Percentiles rank a stretch among this genome's conserved stretches.
These are phyloP conservation scores for Rhagophthalmus giganteus DNA, from an alignment of 2,888 invertebrate species.

Conservation along the genomic window DNA sequence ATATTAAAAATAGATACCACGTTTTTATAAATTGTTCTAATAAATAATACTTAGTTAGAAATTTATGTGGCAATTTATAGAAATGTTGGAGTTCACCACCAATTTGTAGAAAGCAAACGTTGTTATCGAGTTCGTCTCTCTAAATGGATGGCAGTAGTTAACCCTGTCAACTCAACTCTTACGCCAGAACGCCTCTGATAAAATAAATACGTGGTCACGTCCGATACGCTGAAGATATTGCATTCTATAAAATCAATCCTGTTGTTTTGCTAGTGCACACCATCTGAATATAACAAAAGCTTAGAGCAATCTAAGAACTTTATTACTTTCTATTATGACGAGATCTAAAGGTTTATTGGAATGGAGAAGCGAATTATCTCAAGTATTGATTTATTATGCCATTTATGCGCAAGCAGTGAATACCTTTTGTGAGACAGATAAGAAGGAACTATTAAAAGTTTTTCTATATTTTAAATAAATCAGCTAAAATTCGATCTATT, in stretches of 20 bases:
- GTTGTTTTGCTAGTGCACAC: constrained; percentile 24
- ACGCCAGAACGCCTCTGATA: constrained; percentile 37
- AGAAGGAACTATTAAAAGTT: too few relatives aligned
- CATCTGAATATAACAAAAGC: constrained; percentile 28
- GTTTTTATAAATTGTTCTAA: too few relatives aligned
- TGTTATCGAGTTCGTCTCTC: constrained; percentile 42
- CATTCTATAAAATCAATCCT: constrained; percentile 32
- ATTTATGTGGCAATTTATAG: constrained; percentile 32
- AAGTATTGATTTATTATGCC: too few relatives aligned
- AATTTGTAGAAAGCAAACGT: constrained; percentile 45
- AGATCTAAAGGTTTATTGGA: constrained; percentile 13
- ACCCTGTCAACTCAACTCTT: constrained; percentile 47
- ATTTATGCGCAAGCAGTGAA: constrained; percentile 2
- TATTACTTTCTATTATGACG: constrained; percentile 24
- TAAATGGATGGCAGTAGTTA: constrained; percentile 45
- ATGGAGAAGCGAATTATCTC: constrained; percentile 10
- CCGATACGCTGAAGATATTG: constrained; percentile 33
- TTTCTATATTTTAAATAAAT: too few relatives aligned
- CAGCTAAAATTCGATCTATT: too few relatives aligned
- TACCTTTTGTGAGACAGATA: neutral
- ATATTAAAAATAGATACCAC: too few relatives aligned
- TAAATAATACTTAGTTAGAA: too few relatives aligned
- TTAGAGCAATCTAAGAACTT: constrained; percentile 17
- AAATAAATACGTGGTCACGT: constrained; percentile 44
- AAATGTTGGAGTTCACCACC: constrained; percentile 35